These are phyloP conservation scores for Callaeas wilsoni DNA, from an alignment of 2,113 vertebrate species.

Conservation along the genomic window DNA sequence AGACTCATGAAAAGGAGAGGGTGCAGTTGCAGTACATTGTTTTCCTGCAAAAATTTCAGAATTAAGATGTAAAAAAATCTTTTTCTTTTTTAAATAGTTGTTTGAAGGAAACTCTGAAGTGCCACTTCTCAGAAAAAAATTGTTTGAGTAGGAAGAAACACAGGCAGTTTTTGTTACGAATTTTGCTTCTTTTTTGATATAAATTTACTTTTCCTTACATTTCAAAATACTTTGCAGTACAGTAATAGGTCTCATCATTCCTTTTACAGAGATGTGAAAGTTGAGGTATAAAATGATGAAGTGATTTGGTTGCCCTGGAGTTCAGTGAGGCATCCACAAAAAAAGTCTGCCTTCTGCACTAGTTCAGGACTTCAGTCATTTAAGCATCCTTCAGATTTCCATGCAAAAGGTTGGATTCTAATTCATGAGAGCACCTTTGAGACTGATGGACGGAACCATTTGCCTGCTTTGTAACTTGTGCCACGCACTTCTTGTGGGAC, in stretches of 20 bases:
- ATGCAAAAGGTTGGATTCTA: not conserved
- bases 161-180: not conserved
- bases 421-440: not conserved
- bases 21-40: not conserved
- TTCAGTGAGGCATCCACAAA: not conserved
- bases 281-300: not conserved
- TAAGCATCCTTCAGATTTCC: not conserved
- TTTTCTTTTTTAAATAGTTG: not conserved
- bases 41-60: not conserved
- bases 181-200: not conserved
- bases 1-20: not conserved
- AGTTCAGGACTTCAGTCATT: not conserved
- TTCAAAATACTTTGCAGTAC: not conserved
- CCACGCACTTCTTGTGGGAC: not conserved
- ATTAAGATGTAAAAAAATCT: not conserved
- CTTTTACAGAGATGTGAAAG: not conserved
- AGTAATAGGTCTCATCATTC: not conserved
- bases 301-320: not conserved
- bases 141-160: not conserved
- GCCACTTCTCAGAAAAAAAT: not conserved
- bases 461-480: not conserved
- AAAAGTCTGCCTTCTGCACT: not conserved
- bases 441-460: not conserved
- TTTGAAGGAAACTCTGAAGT: not conserved
- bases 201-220: not conserved